phyloP scores from a whole-genome alignment of 1,140 invertebrate species.

The Stegodyphus dumicola region DNA sequence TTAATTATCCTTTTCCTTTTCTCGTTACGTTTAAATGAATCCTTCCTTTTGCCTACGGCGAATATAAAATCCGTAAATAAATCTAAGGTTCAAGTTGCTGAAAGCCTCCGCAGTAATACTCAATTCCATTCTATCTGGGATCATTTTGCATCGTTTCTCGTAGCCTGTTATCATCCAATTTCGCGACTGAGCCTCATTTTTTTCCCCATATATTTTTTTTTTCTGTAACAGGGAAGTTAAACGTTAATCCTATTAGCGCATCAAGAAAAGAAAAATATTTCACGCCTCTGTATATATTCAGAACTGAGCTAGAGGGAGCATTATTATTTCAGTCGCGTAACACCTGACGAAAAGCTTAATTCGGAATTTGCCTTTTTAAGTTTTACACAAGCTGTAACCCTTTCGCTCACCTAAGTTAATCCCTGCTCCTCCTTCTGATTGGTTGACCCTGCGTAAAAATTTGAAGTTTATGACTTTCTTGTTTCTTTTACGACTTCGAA shows the following conservation, averaged over 20 bases:
- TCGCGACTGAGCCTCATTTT: background rate
- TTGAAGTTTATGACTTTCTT: conserved; percentile 11
- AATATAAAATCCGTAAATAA: conserved; percentile 2
- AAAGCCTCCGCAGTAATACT: background rate
- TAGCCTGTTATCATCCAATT: conserved; percentile 1
- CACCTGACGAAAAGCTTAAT: conserved; percentile 39
- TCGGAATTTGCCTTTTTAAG: conserved; percentile 23
- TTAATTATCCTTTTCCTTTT: too few species aligned
- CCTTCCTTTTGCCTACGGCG: background rate
- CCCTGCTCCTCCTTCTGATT: conserved; percentile 9
- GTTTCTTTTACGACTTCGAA: conserved; percentile 7
- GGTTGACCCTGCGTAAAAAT: conserved; percentile 31
- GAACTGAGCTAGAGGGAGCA: conserved; percentile 2
- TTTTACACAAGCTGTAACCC: conserved; percentile 32
- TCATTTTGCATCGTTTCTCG: background rate
- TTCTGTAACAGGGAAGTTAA: conserved; percentile 7
- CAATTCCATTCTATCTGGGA: background rate
- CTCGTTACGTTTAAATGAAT: too few species aligned
- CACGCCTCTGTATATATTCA: conserved; percentile 6
- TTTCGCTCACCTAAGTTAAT: conserved; percentile 31
- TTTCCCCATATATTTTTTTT: background rate
- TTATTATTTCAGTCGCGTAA: conserved; percentile 32
- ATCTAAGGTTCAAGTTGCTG: conserved; percentile 1
- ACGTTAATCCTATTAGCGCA: conserved; percentile 43
- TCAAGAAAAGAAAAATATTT: conserved; percentile 5